Percentiles rank a stretch among this genome's conserved stretches.
phyloP scores from a whole-genome alignment of 2,113 vertebrate genomes.

The Melanerpes aurifrons region DNA sequence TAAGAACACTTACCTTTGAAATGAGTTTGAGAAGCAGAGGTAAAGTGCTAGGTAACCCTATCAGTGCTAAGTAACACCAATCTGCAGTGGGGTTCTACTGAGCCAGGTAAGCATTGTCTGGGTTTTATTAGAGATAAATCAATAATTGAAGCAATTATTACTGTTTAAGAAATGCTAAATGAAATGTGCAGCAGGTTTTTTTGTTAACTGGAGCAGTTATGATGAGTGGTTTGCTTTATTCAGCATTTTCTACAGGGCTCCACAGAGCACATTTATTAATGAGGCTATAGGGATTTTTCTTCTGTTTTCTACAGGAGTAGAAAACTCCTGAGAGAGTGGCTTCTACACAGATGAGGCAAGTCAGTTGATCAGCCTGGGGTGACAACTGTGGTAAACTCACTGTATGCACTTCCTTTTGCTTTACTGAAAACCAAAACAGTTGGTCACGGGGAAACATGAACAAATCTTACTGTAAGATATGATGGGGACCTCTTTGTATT shows the following conservation, averaged over 20 bases:
- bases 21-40: not conserved
- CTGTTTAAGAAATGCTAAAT: not conserved
- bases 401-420: slow-evolving; percentile 51
- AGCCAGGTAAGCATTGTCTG: not conserved
- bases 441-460: slow-evolving; percentile 37
- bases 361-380: not conserved
- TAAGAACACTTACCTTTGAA: not conserved
- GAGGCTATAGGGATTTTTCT: not conserved
- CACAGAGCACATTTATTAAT: not conserved
- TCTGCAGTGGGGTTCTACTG: not conserved
- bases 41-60: not conserved
- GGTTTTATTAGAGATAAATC: not conserved
- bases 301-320: not conserved
- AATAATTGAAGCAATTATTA: not conserved
- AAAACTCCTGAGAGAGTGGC: not conserved
- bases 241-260: not conserved
- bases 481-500: not conserved
- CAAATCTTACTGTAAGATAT: slow-evolving; percentile 62
- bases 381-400: slow-evolving; percentile 16
- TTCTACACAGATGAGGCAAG: not conserved
- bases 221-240: not conserved
- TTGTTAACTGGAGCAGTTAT: not conserved
- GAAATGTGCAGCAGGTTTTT: not conserved
- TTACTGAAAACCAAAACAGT: slow-evolving; percentile 64
- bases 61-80: not conserved